Percentiles rank a stretch among this genome's conserved stretches.
Conservation (phyloP, 2,888 invertebrate genomes). For the Himalopsyche tibetana region DNA sequence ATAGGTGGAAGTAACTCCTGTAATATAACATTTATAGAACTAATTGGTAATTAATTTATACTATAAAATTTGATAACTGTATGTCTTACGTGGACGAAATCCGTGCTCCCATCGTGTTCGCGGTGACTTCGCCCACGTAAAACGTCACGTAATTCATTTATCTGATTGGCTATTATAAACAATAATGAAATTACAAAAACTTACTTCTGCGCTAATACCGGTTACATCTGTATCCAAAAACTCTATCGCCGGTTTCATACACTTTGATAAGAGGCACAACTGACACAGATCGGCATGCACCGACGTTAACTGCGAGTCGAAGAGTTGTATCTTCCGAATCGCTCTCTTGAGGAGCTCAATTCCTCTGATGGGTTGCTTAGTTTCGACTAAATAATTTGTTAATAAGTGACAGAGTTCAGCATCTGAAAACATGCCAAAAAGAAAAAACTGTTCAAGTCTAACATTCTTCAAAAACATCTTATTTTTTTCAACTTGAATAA, state of each 20-base stretch:
- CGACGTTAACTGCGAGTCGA: slow-evolving; percentile 93
- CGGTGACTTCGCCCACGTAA: too few relatives aligned
- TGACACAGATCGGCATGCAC: slow-evolving; percentile 96
- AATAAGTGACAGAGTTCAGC: slow-evolving; percentile 92
- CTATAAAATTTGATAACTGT: too few relatives aligned
- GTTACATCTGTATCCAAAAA: slow-evolving; percentile 94
- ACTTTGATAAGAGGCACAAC: slow-evolving; percentile 92
- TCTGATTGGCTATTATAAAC: slow-evolving; percentile 36
- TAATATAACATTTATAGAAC: background rate
- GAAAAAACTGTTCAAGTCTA: slow-evolving; percentile 11
- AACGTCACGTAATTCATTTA: too few relatives aligned
- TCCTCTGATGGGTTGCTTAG: slow-evolving; percentile 88
- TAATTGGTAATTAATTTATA: background rate
- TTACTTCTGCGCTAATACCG: slow-evolving; percentile 91
- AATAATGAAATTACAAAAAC: slow-evolving; percentile 48
- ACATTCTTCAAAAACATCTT: background rate
- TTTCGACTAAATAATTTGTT: slow-evolving; percentile 86
- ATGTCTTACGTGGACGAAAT: too few relatives aligned
- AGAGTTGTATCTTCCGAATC: slow-evolving; percentile 90
- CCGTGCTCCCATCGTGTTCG: too few relatives aligned
- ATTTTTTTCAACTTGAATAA: slow-evolving; percentile 39
- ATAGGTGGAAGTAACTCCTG: too few relatives aligned
- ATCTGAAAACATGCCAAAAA: slow-evolving; percentile 76
- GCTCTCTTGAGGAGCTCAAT: slow-evolving; percentile 89
- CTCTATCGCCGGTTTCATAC: slow-evolving; percentile 92